phyloP scores from a whole-genome alignment of 2,797 vertebrate species.

The Enteromius paludinosus region DNA sequence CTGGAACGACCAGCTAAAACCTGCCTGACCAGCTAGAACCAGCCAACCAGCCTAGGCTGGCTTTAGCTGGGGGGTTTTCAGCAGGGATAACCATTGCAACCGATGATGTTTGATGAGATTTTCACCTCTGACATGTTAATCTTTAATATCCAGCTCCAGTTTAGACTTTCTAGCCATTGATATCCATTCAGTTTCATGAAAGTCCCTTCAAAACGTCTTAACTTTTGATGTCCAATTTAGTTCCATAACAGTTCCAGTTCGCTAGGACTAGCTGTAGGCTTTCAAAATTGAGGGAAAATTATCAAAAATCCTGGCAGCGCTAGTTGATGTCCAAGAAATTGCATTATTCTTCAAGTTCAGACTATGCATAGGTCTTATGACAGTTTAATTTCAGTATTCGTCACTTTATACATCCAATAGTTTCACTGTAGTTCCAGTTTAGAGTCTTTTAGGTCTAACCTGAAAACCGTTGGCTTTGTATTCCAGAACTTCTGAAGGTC shows the following conservation, averaged over 20 bases:
- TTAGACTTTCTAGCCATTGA: not conserved
- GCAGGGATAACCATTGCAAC: not conserved
- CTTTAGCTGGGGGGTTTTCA: too few relatives aligned
- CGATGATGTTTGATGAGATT: not conserved
- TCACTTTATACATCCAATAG: not conserved
- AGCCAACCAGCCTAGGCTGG: too few relatives aligned
- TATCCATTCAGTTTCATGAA: not conserved
- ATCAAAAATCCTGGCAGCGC: not conserved
- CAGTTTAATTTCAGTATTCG: not conserved
- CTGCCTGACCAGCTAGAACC: too few relatives aligned
- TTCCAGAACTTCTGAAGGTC: not conserved
- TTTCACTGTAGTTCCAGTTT: not conserved
- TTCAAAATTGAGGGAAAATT: not conserved
- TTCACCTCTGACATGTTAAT: not conserved
- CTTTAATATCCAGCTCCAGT: not conserved
- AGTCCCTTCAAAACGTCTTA: not conserved
- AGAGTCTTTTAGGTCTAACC: not conserved
- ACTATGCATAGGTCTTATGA: not conserved
- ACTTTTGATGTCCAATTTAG: not conserved
- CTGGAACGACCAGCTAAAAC: too few relatives aligned
- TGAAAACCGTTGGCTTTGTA: not conserved
- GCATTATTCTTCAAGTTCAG: not conserved
- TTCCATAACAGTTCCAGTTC: not conserved
- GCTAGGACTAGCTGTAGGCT: not conserved
- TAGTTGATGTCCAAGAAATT: not conserved